Percentiles rank a stretch among this genome's conserved stretches.
These are phyloP conservation scores for Neodiprion pinetum DNA, from an alignment of 1,140 invertebrate species.

Conservation along the genomic window DNA sequence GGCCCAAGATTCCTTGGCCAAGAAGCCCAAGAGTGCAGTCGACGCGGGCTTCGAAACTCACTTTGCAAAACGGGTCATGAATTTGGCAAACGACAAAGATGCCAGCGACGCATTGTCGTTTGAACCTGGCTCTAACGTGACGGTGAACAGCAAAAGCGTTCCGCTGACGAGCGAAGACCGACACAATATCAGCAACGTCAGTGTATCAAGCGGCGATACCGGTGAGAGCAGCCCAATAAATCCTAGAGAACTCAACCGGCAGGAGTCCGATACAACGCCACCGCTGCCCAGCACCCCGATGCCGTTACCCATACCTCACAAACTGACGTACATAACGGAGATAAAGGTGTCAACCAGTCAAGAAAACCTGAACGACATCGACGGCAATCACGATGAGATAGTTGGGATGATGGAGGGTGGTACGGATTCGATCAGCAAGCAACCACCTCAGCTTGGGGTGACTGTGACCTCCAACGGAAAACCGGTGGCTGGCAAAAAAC, in stretches of 20 bases:
- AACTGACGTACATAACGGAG: constrained; percentile 61
- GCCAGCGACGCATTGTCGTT: constrained; percentile 44
- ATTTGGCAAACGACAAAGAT: constrained; percentile 29
- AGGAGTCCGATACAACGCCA: constrained; percentile 46
- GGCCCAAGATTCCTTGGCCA: background rate
- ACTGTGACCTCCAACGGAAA: constrained; percentile 55
- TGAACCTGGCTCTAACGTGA: constrained; percentile 50
- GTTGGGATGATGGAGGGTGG: constrained; percentile 33
- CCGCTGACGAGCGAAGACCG: constrained; percentile 37
- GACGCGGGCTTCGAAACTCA: constrained; percentile 38
- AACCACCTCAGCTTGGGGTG: constrained; percentile 34
- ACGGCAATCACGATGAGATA: constrained; percentile 39
- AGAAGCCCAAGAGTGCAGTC: constrained; percentile 28
- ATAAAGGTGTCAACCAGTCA: constrained; percentile 57
- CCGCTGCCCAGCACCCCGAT: constrained; percentile 55
- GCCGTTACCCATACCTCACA: constrained; percentile 41
- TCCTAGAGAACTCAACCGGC: constrained; percentile 21
- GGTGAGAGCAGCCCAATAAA: constrained; percentile 50
- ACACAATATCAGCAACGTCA: constrained; percentile 44
- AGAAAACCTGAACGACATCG: constrained; percentile 36
- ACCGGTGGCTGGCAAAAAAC: constrained; percentile 48
- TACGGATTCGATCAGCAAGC: constrained; percentile 23
- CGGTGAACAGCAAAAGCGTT: constrained; percentile 45
- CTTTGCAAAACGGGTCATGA: constrained; percentile 42
- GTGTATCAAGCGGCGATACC: constrained; percentile 55